Conservation (phyloP, 2,113 vertebrate species). For the Hirundichthys speculiger region DNA sequence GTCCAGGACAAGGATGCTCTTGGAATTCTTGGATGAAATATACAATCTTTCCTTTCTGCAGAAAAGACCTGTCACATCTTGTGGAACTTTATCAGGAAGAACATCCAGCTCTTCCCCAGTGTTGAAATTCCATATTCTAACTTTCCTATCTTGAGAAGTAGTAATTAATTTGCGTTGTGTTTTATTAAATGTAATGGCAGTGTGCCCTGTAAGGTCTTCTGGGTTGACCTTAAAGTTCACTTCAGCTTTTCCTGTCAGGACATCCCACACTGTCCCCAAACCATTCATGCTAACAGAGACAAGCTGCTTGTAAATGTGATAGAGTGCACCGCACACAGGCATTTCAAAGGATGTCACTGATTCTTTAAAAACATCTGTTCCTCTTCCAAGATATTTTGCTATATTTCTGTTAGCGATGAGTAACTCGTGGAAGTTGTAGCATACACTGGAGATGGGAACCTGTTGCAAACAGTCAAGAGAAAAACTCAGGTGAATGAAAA, state of each 20-base stretch:
- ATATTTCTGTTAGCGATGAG: conserved; percentile 21
- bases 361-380: conserved; percentile 17
- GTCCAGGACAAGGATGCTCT: conserved; percentile 18
- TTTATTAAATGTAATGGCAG: conserved; percentile 18
- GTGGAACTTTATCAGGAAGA: not conserved
- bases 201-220: not conserved
- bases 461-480: rapidly evolving
- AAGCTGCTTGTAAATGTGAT: conserved; percentile 28
- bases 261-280: conserved; percentile 24
- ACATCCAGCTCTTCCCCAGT: not conserved
- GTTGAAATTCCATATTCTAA: conserved; percentile 43
- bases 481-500: conserved; percentile 4
- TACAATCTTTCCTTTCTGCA: not conserved
- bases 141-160: not conserved
- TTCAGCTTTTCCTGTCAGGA: not conserved
- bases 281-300: conserved; percentile 28
- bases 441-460: not conserved
- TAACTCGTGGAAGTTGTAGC: conserved; percentile 30
- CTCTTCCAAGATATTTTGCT: conserved; percentile 23
- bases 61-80: conserved; percentile 1
- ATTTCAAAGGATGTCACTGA: conserved; percentile 1
- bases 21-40: not conserved
- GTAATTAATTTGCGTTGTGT: conserved; percentile 2
- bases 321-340: conserved; percentile 16
- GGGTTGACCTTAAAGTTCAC: conserved; percentile 4